Percentiles rank a stretch among this genome's conserved stretches.
Evolutionary conservation across 2,797 vertebrate species (phyloP).

Genomic region (Paratrypauchen microcephalus): DNA sequence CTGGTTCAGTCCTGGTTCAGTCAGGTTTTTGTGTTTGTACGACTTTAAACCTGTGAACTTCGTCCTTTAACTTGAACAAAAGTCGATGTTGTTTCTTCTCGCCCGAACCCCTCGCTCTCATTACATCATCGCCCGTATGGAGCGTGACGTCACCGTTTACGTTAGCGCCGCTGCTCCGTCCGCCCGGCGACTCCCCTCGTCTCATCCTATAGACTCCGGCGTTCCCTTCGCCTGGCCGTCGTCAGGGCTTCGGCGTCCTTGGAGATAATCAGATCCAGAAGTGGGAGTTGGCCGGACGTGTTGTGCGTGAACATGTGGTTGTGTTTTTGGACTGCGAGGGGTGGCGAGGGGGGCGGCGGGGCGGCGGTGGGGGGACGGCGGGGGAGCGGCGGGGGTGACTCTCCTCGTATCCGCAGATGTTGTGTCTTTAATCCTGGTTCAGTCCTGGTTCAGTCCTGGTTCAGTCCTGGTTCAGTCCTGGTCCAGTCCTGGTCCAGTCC

Average conservation of each 20-base stretch:
- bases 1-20: too few relatives aligned
- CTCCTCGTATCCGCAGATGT: neutral
- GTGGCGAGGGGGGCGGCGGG: too few relatives aligned
- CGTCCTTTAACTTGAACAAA: too few relatives aligned
- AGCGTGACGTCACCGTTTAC: slow-evolving; percentile 8
- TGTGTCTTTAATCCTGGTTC: neutral
- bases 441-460: neutral
- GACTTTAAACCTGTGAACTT: too few relatives aligned
- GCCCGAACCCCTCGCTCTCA: neutral
- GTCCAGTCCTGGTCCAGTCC: neutral
- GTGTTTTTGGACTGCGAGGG: slow-evolving; percentile 21
- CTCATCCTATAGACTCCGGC: neutral
- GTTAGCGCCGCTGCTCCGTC: neutral
- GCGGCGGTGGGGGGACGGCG: too few relatives aligned
- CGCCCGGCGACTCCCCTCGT: neutral
- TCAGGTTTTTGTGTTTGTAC: too few relatives aligned
- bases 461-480: neutral
- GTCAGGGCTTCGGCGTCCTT: too few relatives aligned
- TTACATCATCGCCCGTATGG: neutral
- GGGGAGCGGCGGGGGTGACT: too few relatives aligned
- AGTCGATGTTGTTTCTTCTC: too few relatives aligned
- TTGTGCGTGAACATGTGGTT: slow-evolving; percentile 51
- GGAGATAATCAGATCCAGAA: slow-evolving; percentile 3
- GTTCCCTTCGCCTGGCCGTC: too few relatives aligned
- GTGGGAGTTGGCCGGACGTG: neutral